phyloP scores from a whole-genome alignment of 2,888 invertebrate genomes.

The Campoplex capitator region DNA sequence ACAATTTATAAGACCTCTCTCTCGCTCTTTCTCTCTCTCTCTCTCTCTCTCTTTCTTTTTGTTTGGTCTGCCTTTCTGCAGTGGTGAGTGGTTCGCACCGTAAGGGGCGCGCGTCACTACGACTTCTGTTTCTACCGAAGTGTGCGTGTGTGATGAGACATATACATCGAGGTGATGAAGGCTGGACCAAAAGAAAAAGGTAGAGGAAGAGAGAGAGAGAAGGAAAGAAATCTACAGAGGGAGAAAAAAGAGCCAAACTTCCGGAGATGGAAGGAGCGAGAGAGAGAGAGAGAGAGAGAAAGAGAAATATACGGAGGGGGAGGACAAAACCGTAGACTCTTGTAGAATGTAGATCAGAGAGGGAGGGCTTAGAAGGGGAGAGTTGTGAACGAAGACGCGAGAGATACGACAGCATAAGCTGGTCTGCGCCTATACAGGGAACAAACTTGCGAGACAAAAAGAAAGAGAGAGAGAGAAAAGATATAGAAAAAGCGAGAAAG shows the following conservation, averaged over 20 bases:
- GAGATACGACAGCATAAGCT: conserved; percentile 27
- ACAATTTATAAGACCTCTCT: conserved; percentile 59
- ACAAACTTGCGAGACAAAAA: conserved; percentile 11
- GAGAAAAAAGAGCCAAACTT: conserved; percentile 7
- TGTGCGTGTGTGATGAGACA: conserved; percentile 18
- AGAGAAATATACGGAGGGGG: background rate
- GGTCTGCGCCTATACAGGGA: conserved; percentile 2
- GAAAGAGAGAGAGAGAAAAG: conserved; percentile 43
- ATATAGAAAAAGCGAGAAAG: background rate
- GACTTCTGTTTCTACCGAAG: conserved; percentile 40
- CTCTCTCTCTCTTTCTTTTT: conserved; percentile 22
- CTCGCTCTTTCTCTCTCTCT: conserved; percentile 26
- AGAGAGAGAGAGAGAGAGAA: conserved; percentile 23
- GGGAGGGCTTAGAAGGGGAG: conserved; percentile 1
- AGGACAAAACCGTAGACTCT: conserved; percentile 47
- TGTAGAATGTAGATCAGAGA: conserved; percentile 61
- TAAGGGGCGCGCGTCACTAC: conserved; percentile 49
- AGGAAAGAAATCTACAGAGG: background rate
- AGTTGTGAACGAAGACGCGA: conserved; percentile 50
- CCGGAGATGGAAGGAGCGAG: conserved; percentile 16
- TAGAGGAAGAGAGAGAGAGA: conserved; percentile 4
- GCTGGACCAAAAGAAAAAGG: conserved; percentile 7
- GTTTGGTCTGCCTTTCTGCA: conserved; percentile 4
- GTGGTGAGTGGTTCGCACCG: conserved; percentile 31
- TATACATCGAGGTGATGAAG: conserved; percentile 14